Base-by-base conservation (phyloP, 2,113 vertebrate genomes). In the Aphyosemion australe region DNA sequence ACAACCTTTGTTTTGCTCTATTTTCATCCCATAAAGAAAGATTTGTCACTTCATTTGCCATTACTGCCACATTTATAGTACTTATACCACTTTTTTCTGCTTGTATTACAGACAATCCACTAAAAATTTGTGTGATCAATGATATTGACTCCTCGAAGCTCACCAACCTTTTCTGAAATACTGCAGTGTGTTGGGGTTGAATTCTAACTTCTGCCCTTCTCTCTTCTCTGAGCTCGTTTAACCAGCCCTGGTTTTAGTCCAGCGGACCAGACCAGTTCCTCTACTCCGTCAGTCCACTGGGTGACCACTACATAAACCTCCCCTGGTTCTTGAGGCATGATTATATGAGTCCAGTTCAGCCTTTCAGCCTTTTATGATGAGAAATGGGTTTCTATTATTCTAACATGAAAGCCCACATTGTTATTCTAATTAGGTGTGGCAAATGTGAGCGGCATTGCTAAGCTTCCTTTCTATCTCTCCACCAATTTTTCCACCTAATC, bases 341-440 rank as follows among this genome's bases (percentile, higher is more conserved):
- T 66, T 61, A 64, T 61, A 64, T 48, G 55, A 54, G 20, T 70
- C 74, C 61, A 26, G 42, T 65, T 49, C 52, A 0, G 20, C 13
- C 34, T 19, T 65, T 49, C 52, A 0, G 20, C 13, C 34, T 19
- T 47, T 90, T 86, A 88, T 70, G 79, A 74, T 89, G 87, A 87
- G 51, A 60, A 69, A 88, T 82, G 76, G 77, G 19, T 54, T 58
- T 74, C 52, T 72, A 84, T 91, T 91, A 81, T 90, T 75, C 73
- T 32, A 61, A 73, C 61, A 66, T 87, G 80, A 88, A 90, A 87
- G 80, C 76, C 46, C 26, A 53, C 67, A 68, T 80, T 82, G 86
- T 91, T 86, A 91, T 91, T 91, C 66, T 88, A 90, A 92, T 90
- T 79, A 89, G 75, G 61, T 58, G 45, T 80, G 78, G 74, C 76